Evolutionary conservation across 2,797 vertebrate species (phyloP).

Genomic region (Erithacus rubecula): DNA sequence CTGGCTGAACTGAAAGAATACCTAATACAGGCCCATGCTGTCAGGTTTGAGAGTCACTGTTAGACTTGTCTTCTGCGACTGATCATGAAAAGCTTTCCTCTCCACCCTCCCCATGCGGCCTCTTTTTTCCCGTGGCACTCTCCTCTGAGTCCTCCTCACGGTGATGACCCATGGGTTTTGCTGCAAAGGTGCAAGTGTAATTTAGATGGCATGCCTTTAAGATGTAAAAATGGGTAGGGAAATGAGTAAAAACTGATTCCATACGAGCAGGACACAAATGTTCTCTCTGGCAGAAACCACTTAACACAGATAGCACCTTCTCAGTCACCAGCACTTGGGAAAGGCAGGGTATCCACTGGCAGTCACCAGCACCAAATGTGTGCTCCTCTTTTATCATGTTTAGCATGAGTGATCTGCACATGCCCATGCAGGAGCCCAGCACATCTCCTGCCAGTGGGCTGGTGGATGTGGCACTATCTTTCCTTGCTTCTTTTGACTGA

Average conservation of each 20-base stretch:
- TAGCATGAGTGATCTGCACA: background rate
- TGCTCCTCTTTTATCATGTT: background rate
- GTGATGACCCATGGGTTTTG: background rate
- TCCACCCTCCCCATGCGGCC: rapidly evolving
- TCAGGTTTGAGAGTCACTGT: background rate
- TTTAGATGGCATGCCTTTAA: background rate
- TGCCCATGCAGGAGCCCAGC: background rate
- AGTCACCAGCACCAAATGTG: background rate
- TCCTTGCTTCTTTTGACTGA: background rate
- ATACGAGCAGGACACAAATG: background rate
- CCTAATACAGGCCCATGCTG: background rate
- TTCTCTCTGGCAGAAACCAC: background rate
- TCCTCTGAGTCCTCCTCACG: background rate
- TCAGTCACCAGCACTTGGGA: background rate
- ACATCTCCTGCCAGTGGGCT: background rate
- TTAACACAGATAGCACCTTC: background rate
- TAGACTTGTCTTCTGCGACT: background rate
- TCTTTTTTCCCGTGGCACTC: background rate
- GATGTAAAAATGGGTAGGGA: background rate
- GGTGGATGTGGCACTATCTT: background rate
- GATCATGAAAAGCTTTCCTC: background rate
- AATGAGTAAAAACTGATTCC: background rate
- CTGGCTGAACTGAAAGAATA: background rate
- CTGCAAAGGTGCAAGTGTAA: background rate
- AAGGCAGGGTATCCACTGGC: background rate